Percentiles rank a stretch among this genome's conserved stretches.
phyloP scores from a whole-genome alignment of 2,113 vertebrate species.

The Neodon shergylaensis region DNA sequence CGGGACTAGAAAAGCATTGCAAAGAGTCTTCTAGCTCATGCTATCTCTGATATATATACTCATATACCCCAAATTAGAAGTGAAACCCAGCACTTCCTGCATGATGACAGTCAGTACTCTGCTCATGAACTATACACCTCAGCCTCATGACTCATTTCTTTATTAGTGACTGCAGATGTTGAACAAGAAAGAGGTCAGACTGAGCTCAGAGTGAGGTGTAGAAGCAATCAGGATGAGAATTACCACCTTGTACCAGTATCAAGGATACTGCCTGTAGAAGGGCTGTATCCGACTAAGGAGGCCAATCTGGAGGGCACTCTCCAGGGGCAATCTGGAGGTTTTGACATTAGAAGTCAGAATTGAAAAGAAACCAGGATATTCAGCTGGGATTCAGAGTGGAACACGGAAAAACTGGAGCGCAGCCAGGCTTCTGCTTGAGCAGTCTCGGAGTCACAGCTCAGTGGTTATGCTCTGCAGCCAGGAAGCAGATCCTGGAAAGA shows the following conservation, averaged over 20 bases:
- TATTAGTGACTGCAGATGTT: not conserved
- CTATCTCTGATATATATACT: not conserved
- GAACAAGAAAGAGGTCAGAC: not conserved
- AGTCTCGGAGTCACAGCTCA: not conserved
- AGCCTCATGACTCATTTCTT: not conserved
- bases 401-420: not conserved
- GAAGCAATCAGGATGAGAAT: not conserved
- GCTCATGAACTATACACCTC: not conserved
- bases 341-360: not conserved
- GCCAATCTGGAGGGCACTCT: not conserved
- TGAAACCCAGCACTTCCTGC: not conserved
- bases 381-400: not conserved
- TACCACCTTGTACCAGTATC: not conserved
- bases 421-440: not conserved
- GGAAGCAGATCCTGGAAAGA: conserved; percentile 29
- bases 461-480: not conserved
- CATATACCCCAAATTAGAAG: not conserved
- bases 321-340: not conserved
- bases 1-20: not conserved
- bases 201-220: not conserved
- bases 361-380: not conserved
- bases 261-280: not conserved
- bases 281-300: not conserved
- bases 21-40: not conserved
- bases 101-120: not conserved